Percentiles rank a stretch among this genome's conserved stretches.
These are phyloP conservation scores for Synanthedon andrenaeformis DNA, from an alignment of 2,888 invertebrate genomes.

Conservation along the genomic window DNA sequence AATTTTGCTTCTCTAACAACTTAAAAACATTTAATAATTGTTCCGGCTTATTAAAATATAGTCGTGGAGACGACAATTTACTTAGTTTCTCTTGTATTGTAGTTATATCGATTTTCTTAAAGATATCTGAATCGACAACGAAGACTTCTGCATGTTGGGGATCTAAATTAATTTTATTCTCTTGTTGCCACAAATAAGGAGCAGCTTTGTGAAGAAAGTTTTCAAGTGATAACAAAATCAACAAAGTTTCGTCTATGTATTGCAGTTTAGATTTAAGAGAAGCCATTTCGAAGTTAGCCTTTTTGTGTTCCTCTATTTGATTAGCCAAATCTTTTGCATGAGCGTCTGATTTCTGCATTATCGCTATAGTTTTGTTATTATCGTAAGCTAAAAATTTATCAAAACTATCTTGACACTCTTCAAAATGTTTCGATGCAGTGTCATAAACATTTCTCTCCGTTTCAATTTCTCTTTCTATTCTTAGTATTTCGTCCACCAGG, in stretches of 20 bases:
- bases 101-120: slow-evolving; percentile 30
- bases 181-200: slow-evolving; percentile 53
- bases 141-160: slow-evolving; percentile 35
- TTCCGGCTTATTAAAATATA: slow-evolving; percentile 49
- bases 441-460: slow-evolving; percentile 43
- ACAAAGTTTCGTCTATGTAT: slow-evolving; percentile 51
- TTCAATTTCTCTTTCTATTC: slow-evolving; percentile 52
- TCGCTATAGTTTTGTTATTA: slow-evolving; percentile 54
- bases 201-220: slow-evolving; percentile 51
- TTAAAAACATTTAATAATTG: slow-evolving; percentile 44
- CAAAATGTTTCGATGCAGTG: slow-evolving; percentile 45
- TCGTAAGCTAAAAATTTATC: slow-evolving; percentile 59
- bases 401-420: slow-evolving; percentile 55
- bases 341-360: slow-evolving; percentile 58
- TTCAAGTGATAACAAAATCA: slow-evolving; percentile 54
- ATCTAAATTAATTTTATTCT: slow-evolving; percentile 31
- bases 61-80: slow-evolving; percentile 32
- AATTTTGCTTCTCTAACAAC: slow-evolving; percentile 52
- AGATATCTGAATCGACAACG: slow-evolving; percentile 38
- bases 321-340: slow-evolving; percentile 45
- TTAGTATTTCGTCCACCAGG: slow-evolving; percentile 49
- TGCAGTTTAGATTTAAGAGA: slow-evolving; percentile 53
- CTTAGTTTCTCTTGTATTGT: slow-evolving; percentile 27
- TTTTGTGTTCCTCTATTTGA: slow-evolving; percentile 49
- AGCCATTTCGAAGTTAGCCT: slow-evolving; percentile 48